Evolutionary conservation across 2,888 invertebrate species (phyloP), one percentile per base, ranked within the genome.

Genomic region (Apocheima hispidaria): DNA sequence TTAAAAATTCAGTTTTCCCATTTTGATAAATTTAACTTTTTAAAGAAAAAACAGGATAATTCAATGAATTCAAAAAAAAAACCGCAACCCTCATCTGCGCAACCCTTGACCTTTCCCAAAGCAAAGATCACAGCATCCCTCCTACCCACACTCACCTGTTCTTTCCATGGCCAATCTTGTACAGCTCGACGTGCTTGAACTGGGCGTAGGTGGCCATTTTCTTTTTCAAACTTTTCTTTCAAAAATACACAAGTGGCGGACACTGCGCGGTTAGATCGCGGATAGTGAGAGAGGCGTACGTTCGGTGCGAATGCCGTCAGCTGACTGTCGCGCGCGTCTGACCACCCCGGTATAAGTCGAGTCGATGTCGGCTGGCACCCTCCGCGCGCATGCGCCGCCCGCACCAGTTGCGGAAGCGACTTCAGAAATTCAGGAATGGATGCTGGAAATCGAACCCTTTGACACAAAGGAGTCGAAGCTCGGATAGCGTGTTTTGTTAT

Each of bases 121-220:
- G 68, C 69, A 68, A 72, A 72, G 56, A 53, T 61, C 70, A 36
- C 66, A 68, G 64, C 64, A 61, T 58, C 56, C 54, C 21, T 14
- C 43, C 20, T 2, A 14, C 1, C 12, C 43, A 49, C 52, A 61
- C 84, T 86, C 73, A 98, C 98, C 97, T 97, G 93, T 97, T 97
- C 93, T 98, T 98, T 87, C 97, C 97, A 92, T 96, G 96, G 88
- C 98, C 98, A 87, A 98, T 96, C 93, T 97, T 97, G 95, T 97
- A 97, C 80, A 98, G 95, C 93, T 98, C 98, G 90, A 98, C 96
- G 93, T 98, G 97, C 93, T 97, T 96, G 94, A 97, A 98, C 75
- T 97, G 96, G 86, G 97, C 97, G 94, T 97, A 98, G 86, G 97
- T 96, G 88, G 97, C 97, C 97, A 98, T 97, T 81, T 79, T 82